Evolutionary conservation across 1,140 invertebrate genomes (phyloP).

Genomic region (Papilio polytes): DNA sequence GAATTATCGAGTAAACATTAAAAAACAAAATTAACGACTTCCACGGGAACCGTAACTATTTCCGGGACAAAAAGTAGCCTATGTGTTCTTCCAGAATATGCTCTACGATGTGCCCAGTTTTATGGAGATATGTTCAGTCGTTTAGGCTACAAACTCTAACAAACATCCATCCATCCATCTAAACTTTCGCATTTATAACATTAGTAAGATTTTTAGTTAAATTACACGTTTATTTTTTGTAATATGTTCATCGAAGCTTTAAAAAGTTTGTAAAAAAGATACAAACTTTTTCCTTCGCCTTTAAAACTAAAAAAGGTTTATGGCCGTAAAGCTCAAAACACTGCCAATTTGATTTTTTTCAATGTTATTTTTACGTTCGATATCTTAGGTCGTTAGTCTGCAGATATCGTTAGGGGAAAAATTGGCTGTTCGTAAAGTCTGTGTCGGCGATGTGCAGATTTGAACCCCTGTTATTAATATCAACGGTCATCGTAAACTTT

Average conservation of each 20-base stretch:
- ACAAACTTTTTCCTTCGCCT: not conserved
- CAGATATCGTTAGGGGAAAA: not conserved
- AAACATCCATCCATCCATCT: no score
- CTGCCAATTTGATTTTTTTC: not conserved
- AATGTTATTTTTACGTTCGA: not conserved
- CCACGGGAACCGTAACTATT: no score
- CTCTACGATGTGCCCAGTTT: no score
- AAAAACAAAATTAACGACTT: no score
- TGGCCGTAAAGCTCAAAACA: not conserved
- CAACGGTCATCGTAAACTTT: slow-evolving; percentile 3
- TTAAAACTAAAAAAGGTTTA: not conserved
- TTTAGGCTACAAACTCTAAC: no score
- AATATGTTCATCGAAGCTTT: not conserved
- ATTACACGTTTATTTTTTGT: not conserved
- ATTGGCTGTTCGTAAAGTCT: not conserved
- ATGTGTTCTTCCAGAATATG: no score
- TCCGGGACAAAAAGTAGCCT: no score
- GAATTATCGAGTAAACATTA: no score
- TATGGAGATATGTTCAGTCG: no score
- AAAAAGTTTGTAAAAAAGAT: not conserved
- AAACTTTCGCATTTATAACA: no score
- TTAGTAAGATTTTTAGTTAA: no score
- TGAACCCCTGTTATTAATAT: slow-evolving; percentile 26
- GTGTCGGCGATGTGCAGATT: slow-evolving; percentile 20
- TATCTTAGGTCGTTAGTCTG: slow-evolving; percentile 7